Evolutionary conservation across 2,797 vertebrate species (phyloP).

Genomic region (Chiloscyllium punctatum): DNA sequence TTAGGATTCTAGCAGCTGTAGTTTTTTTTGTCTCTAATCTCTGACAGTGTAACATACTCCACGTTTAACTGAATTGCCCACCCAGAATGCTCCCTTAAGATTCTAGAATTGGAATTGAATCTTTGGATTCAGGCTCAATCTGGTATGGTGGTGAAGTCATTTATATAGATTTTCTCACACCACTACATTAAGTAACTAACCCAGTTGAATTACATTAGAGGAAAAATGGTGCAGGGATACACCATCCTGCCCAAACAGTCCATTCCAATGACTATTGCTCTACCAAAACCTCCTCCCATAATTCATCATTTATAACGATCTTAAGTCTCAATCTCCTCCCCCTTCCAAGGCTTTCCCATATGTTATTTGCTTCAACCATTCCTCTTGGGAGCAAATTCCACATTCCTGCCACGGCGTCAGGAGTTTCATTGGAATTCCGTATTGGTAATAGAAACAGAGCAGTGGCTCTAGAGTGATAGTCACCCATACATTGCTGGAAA

Average conservation of each 20-base stretch:
- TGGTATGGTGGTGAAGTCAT: neutral
- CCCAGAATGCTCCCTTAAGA: neutral
- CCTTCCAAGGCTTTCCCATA: neutral
- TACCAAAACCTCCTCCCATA: too few relatives aligned
- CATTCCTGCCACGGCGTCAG: neutral
- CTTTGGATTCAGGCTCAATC: neutral
- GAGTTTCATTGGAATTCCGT: neutral
- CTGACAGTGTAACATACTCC: neutral
- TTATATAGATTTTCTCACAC: neutral
- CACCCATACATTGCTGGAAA: neutral
- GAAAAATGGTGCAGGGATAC: too few relatives aligned
- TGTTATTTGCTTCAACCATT: neutral
- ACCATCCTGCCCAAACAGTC: too few relatives aligned
- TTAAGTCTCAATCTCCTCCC: neutral
- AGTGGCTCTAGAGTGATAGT: neutral
- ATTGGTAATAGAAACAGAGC: neutral
- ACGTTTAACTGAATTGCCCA: neutral
- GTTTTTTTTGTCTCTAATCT: too few relatives aligned
- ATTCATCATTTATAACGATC: too few relatives aligned
- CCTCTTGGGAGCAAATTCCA: neutral
- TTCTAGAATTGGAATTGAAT: neutral
- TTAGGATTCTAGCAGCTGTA: too few relatives aligned
- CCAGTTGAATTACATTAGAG: too few relatives aligned
- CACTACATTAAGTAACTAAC: neutral
- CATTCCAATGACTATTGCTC: too few relatives aligned